Conservation (phyloP, 1,140 invertebrate species). For the Hyposmocoma kahamanoa region DNA sequence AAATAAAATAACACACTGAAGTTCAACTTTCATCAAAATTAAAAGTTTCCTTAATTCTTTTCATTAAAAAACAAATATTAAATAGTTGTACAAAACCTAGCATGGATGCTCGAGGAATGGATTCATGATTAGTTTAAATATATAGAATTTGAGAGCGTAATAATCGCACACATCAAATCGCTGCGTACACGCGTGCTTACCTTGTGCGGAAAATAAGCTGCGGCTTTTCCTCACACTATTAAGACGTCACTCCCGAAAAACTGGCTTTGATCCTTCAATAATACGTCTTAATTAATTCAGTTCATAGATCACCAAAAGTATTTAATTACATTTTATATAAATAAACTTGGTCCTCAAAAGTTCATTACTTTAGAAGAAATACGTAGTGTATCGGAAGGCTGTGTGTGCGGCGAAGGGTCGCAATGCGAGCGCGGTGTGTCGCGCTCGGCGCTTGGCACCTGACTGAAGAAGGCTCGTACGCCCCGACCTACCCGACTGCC, state of each 20-base stretch:
- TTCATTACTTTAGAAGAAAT: neutral
- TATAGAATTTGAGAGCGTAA: too few relatives aligned
- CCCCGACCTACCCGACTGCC: conserved; percentile 65
- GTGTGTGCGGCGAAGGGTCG: conserved; percentile 21
- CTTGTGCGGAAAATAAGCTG: conserved; percentile 32
- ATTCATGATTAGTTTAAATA: too few relatives aligned
- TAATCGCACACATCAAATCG: too few relatives aligned
- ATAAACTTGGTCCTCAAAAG: conserved; percentile 19
- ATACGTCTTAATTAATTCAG: conserved; percentile 11
- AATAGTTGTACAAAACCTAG: too few relatives aligned
- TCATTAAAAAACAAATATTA: too few relatives aligned
- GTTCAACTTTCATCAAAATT: too few relatives aligned
- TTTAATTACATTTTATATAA: too few relatives aligned
- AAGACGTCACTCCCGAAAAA: too few relatives aligned
- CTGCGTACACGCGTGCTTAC: conserved; percentile 33
- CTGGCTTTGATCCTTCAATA: too few relatives aligned
- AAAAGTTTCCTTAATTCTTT: too few relatives aligned
- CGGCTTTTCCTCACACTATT: conserved; percentile 40
- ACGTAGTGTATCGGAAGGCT: neutral
- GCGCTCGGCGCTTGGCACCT: conserved; percentile 61
- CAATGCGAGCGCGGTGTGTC: conserved; percentile 36
- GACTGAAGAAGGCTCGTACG: conserved; percentile 62
- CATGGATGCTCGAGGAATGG: too few relatives aligned
- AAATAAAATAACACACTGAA: too few relatives aligned
- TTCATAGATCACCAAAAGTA: conserved; percentile 16